Evolutionary conservation across 2,113 vertebrate species (phyloP).

Genomic region (Emydocephalus ijimae): DNA sequence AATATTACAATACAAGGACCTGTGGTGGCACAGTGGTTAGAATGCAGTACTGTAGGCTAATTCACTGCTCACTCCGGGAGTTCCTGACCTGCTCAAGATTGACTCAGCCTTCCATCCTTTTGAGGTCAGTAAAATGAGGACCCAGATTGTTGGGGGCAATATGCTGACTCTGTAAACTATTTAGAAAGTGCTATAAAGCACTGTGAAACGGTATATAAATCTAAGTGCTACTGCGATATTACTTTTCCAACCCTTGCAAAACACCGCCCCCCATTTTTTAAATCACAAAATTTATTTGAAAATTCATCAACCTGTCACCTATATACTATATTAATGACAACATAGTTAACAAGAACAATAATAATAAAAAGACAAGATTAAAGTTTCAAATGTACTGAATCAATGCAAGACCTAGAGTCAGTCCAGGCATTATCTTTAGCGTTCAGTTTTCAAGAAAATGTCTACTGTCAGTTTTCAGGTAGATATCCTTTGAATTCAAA

Average conservation of each 20-base stretch:
- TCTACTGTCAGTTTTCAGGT: not conserved
- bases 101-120: too few species aligned
- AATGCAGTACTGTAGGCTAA: too few species aligned
- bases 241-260: not conserved
- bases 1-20: not conserved
- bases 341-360: not conserved
- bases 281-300: not conserved
- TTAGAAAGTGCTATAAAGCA: too few species aligned
- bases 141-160: too few species aligned
- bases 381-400: not conserved
- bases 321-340: not conserved
- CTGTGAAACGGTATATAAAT: too few species aligned
- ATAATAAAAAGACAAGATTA: not conserved
- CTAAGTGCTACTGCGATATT: too few species aligned
- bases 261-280: not conserved
- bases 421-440: not conserved
- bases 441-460: not conserved
- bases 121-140: too few species aligned
- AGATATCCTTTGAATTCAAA: not conserved
- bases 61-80: too few species aligned
- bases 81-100: too few species aligned
- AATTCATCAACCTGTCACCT: not conserved
- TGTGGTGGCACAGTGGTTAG: too few species aligned
- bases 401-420: not conserved
- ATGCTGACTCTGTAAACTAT: too few species aligned